phyloP scores from a whole-genome alignment of 1,140 invertebrate species.

The Drosophila ambigua region DNA sequence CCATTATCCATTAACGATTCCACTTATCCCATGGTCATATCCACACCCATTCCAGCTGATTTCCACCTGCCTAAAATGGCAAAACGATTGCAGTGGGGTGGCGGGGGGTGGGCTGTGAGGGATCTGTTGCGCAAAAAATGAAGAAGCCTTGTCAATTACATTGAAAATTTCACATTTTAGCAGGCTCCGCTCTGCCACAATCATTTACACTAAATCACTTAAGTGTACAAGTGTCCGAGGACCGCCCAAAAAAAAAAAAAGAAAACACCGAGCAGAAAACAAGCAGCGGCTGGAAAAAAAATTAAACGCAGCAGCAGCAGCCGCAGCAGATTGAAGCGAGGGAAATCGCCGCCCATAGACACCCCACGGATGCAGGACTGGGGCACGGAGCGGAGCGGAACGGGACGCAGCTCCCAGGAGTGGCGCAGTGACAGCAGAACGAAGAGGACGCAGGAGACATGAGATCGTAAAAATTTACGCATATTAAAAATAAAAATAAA shows the following conservation, averaged over 20 bases:
- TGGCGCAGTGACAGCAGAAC: background rate
- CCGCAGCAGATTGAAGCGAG: conserved; percentile 7
- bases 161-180: conserved; percentile 42
- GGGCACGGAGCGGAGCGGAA: no score
- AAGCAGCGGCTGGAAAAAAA: conserved; percentile 1
- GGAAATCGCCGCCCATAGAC: conserved; percentile 46
- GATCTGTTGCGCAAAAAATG: background rate
- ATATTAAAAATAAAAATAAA: conserved; percentile 81
- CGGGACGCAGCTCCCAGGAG: no score
- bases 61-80: conserved; percentile 36
- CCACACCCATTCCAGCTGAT: background rate
- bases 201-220: conserved; percentile 81
- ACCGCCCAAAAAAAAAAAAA: conserved; percentile 43
- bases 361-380: conserved; percentile 29
- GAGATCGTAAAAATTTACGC: conserved; percentile 74
- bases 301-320: conserved; percentile 20
- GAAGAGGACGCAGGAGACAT: conserved; percentile 12
- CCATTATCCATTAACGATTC: conserved; percentile 16
- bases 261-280: background rate
- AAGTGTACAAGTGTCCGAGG: conserved; percentile 72
- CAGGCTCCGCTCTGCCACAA: conserved; percentile 59
- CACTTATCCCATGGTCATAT: conserved; percentile 18
- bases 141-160: conserved; percentile 32
- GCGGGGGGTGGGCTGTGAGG: no score
- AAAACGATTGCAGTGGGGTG: no score